These are phyloP conservation scores for Rhinatrema bivittatum DNA, from an alignment of 2,797 vertebrate species.

Conservation along the genomic window DNA sequence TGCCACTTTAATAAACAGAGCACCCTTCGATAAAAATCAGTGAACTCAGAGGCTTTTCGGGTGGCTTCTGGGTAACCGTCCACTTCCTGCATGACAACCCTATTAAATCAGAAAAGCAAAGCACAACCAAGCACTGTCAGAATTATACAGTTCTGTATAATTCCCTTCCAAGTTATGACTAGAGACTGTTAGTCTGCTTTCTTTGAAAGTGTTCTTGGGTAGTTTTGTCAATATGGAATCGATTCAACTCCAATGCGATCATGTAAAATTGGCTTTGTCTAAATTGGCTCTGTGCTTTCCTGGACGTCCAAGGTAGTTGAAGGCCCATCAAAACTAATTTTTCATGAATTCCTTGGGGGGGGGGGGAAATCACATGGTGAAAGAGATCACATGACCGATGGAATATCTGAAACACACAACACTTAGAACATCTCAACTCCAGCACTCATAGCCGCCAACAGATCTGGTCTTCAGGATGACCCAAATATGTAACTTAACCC, in stretches of 20 bases:
- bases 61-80: neutral
- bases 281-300: neutral
- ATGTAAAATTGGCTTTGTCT: neutral
- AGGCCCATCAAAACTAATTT: neutral
- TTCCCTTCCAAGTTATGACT: neutral
- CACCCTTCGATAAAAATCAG: neutral
- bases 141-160: neutral
- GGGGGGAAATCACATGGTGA: too few relatives aligned
- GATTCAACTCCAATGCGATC: slow-evolving; percentile 1
- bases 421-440: too few relatives aligned
- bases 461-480: too few relatives aligned
- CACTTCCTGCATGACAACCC: neutral
- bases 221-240: too few relatives aligned
- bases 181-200: neutral
- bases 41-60: neutral
- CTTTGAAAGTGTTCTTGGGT: too few relatives aligned
- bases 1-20: neutral
- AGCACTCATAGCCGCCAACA: too few relatives aligned
- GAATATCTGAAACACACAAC: too few relatives aligned
- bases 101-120: neutral
- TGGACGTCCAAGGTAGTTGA: neutral
- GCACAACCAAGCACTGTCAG: neutral
- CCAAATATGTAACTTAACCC: too few relatives aligned
- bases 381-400: too few relatives aligned
- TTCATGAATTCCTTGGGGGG: too few relatives aligned